Evolutionary conservation across 2,888 invertebrate genomes (phyloP).

Genomic region (Gastracanthus pulcherrimus): DNA sequence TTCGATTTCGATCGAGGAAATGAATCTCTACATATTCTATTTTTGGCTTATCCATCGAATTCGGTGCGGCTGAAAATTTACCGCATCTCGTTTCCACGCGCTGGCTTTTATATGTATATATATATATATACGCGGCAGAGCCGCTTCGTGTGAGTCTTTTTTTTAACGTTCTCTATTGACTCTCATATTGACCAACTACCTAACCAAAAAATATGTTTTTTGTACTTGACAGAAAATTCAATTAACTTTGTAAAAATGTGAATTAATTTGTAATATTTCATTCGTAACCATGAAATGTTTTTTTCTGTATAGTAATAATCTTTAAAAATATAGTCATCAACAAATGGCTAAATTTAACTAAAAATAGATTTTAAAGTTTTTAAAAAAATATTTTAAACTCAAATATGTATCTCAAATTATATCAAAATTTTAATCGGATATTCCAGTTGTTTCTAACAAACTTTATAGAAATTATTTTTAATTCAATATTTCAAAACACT

Average conservation of each 20-base stretch:
- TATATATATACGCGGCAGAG: background rate
- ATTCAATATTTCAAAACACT: no score
- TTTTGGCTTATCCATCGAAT: constrained; percentile 50
- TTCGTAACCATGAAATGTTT: no score
- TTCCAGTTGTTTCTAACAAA: no score
- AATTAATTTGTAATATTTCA: no score
- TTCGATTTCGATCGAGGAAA: constrained; percentile 54
- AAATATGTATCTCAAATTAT: no score
- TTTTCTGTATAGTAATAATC: no score
- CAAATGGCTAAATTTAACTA: no score
- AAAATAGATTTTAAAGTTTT: no score
- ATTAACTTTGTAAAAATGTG: background rate
- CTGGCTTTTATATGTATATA: background rate
- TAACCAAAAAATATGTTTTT: background rate
- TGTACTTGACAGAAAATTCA: background rate
- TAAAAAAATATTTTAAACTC: no score
- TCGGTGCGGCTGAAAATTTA: constrained; percentile 46
- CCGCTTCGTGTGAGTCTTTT: background rate
- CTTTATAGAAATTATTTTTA: no score
- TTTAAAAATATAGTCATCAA: no score
- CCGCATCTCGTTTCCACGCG: constrained; percentile 36
- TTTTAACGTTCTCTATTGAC: constrained; percentile 17
- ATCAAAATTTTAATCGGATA: no score
- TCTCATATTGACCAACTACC: constrained; percentile 16
- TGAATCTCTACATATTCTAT: constrained; percentile 57